Conservation (phyloP, 2,797 vertebrate genomes). For the Anguilla megastoma region DNA sequence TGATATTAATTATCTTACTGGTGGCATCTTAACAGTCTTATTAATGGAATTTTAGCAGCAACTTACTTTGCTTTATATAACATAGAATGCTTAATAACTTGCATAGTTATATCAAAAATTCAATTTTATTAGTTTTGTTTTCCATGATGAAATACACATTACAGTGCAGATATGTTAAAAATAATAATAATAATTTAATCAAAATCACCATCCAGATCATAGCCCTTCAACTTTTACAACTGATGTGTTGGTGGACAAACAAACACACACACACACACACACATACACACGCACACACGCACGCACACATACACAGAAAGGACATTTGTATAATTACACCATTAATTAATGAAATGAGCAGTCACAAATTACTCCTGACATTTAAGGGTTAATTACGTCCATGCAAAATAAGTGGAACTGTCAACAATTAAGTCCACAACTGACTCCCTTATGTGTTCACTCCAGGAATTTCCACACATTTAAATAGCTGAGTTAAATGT, state of each 20-base stretch:
- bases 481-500: background rate
- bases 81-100: background rate
- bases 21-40: background rate
- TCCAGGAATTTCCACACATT: background rate
- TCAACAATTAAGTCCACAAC: slow-evolving; percentile 5
- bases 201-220: background rate
- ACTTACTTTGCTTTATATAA: background rate
- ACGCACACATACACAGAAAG: background rate
- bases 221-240: background rate
- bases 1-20: background rate
- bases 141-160: background rate
- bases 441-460: background rate
- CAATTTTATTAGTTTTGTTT: background rate
- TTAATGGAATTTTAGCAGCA: background rate
- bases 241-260: background rate
- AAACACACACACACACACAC: background rate
- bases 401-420: slow-evolving; percentile 26
- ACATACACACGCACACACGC: slow-evolving; percentile 33
- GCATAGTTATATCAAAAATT: too few species aligned
- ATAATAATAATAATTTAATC: background rate
- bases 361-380: slow-evolving; percentile 10
- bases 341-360: slow-evolving; percentile 1
- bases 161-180: background rate
- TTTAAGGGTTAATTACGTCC: slow-evolving; percentile 26
- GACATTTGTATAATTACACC: slow-evolving; percentile 6